These are phyloP conservation scores for Noctilio leporinus DNA, from an alignment of 2,113 vertebrate genomes.

Conservation along the genomic window DNA sequence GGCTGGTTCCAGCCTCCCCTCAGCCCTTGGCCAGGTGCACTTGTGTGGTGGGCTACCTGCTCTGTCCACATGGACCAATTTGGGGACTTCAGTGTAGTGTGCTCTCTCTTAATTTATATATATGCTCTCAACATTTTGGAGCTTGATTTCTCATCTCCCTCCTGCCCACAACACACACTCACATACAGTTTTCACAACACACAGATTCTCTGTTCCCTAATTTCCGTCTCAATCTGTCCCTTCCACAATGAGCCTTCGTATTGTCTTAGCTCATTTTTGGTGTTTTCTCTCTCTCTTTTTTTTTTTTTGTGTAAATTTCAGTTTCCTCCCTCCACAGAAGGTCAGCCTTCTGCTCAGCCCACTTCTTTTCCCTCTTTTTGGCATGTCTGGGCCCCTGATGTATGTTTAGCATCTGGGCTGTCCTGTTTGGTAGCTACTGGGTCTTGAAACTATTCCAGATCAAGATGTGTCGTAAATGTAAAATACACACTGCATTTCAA, in stretches of 20 bases:
- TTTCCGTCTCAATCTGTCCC: not conserved
- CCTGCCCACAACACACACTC: not conserved
- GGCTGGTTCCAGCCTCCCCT: not conserved
- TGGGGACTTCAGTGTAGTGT: not conserved
- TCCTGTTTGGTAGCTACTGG: not conserved
- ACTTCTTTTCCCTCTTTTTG: not conserved
- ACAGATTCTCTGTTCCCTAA: not conserved
- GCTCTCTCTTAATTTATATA: not conserved
- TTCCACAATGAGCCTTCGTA: not conserved
- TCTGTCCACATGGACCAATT: accelerated
- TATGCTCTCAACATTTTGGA: not conserved
- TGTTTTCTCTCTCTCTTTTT: too few relatives aligned
- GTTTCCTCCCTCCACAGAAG: not conserved
- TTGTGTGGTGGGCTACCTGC: not conserved
- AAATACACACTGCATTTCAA: not conserved
- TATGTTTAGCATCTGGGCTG: not conserved
- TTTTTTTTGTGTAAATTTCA: not conserved
- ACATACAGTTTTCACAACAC: not conserved
- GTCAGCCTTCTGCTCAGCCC: not conserved
- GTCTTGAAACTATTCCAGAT: not conserved
- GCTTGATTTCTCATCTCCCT: not conserved
- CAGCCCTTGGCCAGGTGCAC: not conserved
- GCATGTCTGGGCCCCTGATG: not conserved
- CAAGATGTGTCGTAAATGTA: not conserved
- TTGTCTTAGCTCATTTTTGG: not conserved